Percentiles rank a stretch among this genome's conserved stretches.
phyloP scores from a whole-genome alignment of 2,888 invertebrate species.

The Eledona agricola region DNA sequence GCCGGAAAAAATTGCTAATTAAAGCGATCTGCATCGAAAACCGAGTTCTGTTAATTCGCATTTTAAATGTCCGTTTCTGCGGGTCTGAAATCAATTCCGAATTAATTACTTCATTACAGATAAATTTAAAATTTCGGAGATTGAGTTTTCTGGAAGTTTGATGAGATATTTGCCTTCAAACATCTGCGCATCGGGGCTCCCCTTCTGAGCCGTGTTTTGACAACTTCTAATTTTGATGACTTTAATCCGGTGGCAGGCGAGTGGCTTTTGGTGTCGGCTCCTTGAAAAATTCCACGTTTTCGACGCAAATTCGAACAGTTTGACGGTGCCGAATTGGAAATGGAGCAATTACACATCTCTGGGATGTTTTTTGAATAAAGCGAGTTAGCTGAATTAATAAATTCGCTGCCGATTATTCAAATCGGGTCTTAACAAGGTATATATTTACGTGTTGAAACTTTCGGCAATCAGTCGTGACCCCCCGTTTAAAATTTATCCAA shows the following conservation, averaged over 20 bases:
- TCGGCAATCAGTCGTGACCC: slow-evolving; percentile 15
- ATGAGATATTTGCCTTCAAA: slow-evolving; percentile 14
- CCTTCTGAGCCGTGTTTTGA: slow-evolving; percentile 2
- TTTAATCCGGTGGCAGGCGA: no score
- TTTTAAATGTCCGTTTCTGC: no score
- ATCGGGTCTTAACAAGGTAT: slow-evolving; percentile 11
- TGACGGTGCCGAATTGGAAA: no score
- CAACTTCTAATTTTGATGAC: slow-evolving; percentile 2
- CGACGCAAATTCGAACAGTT: no score
- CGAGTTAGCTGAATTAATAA: slow-evolving; percentile 10
- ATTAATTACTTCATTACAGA: slow-evolving; percentile 12
- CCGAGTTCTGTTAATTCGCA: no score
- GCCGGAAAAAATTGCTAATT: no score
- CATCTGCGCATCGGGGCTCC: not conserved
- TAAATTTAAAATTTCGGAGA: slow-evolving; percentile 12
- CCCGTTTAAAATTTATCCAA: slow-evolving; percentile 8
- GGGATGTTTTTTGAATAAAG: no score
- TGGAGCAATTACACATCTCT: no score
- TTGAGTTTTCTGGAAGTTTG: slow-evolving; percentile 14
- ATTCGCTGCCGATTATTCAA: slow-evolving; percentile 17
- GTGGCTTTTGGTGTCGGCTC: no score
- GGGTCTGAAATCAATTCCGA: not conserved
- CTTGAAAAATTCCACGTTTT: no score
- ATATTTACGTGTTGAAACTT: slow-evolving; percentile 11
- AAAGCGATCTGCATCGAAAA: no score